Conservation (phyloP, 2,797 vertebrate genomes). For the Rousettus madagascariensis region DNA sequence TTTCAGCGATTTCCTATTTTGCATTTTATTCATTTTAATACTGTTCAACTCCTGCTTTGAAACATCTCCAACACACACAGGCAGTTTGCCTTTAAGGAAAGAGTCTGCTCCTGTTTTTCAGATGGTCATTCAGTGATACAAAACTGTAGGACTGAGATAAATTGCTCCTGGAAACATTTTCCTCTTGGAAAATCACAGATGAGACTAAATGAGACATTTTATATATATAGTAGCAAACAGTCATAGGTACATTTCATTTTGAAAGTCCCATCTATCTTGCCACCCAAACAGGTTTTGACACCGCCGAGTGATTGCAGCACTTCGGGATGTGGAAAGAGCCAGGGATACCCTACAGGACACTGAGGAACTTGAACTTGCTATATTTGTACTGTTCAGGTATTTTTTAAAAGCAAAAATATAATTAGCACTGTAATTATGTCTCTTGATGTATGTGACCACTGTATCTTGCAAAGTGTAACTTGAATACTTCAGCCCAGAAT, state of each 20-base stretch:
- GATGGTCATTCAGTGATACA: constrained; percentile 82
- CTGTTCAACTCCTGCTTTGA: neutral
- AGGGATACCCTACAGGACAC: constrained; percentile 73
- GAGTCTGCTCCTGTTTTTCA: constrained; percentile 75
- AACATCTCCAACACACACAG: neutral
- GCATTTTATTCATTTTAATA: constrained; percentile 28
- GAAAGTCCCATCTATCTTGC: constrained; percentile 88
- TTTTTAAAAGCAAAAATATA: constrained; percentile 43
- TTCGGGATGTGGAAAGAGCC: constrained; percentile 76
- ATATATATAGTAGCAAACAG: constrained; percentile 89
- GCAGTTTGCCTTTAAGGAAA: constrained; percentile 71
- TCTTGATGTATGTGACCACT: neutral
- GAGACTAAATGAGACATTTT: constrained; percentile 90
- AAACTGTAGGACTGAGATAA: constrained; percentile 87
- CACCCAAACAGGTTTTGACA: constrained; percentile 86
- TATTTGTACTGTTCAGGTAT: constrained; percentile 17
- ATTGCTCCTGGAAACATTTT: constrained; percentile 87
- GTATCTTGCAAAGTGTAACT: constrained; percentile 28
- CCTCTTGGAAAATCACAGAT: constrained; percentile 89
- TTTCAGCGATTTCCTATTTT: constrained; percentile 12
- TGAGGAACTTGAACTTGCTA: constrained; percentile 64
- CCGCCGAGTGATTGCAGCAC: constrained; percentile 81
- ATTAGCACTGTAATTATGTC: constrained; percentile 26
- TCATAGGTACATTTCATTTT: constrained; percentile 90
- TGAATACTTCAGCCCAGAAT: neutral